phyloP scores from a whole-genome alignment of 1,140 invertebrate genomes.

The Trichonephila clavipes region DNA sequence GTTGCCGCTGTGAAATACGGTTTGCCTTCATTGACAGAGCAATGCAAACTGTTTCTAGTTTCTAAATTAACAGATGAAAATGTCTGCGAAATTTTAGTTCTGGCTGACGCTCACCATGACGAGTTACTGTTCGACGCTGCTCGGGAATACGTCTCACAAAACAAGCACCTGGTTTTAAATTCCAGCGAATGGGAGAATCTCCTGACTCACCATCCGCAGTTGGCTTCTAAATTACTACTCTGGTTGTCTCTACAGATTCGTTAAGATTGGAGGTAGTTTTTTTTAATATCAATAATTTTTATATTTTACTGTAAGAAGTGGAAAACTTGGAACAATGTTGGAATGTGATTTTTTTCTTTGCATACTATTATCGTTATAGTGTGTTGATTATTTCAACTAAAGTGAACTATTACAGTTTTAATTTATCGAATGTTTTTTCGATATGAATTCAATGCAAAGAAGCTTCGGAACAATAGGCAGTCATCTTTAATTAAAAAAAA shows the following conservation, averaged over 20 bases:
- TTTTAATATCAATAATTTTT: too few relatives aligned
- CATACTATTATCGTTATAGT: too few relatives aligned
- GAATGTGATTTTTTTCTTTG: too few relatives aligned
- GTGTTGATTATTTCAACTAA: too few relatives aligned
- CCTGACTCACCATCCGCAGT: neutral
- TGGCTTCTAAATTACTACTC: neutral
- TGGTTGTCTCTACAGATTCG: neutral
- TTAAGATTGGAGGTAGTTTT: too few relatives aligned
- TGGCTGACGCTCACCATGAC: neutral
- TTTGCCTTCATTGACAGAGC: neutral
- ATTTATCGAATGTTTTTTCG: too few relatives aligned
- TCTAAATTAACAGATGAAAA: neutral
- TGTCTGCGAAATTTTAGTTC: neutral
- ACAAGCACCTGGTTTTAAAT: neutral
- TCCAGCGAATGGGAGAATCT: neutral
- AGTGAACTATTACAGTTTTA: too few relatives aligned
- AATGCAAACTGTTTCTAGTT: neutral
- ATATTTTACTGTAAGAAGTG: too few relatives aligned
- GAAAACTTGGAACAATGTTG: too few relatives aligned
- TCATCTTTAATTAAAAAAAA: too few relatives aligned
- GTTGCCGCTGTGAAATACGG: neutral
- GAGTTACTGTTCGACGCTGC: neutral
- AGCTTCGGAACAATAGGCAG: too few relatives aligned
- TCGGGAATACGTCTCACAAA: neutral
- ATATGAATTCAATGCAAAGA: too few relatives aligned